These are phyloP conservation scores for Pagetopsis macropterus DNA, from an alignment of 2,797 vertebrate species.

Conservation along the genomic window DNA sequence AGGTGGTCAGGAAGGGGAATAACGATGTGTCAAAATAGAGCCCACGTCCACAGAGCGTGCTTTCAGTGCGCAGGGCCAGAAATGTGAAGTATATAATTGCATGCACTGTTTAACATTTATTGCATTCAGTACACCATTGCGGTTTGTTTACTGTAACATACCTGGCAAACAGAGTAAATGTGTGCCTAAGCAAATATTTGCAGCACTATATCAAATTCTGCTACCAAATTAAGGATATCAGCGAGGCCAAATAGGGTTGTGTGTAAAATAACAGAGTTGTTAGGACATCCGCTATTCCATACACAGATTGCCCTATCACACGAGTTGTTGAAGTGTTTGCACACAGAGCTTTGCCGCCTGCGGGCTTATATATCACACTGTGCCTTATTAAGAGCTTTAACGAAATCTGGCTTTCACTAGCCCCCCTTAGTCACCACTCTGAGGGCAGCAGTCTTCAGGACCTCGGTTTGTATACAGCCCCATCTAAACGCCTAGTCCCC, in stretches of 20 bases:
- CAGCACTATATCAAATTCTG: slow-evolving; percentile 82
- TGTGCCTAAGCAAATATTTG: slow-evolving; percentile 84
- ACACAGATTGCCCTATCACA: slow-evolving; percentile 79
- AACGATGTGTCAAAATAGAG: slow-evolving; percentile 81
- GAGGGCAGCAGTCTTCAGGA: slow-evolving; percentile 67
- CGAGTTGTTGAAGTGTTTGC: slow-evolving; percentile 76
- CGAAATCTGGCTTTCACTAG: slow-evolving; percentile 82
- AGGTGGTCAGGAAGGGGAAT: slow-evolving; percentile 77
- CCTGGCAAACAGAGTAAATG: slow-evolving; percentile 80
- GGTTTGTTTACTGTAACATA: slow-evolving; percentile 83
- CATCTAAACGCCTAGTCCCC: slow-evolving; percentile 59
- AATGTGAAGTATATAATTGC: slow-evolving; percentile 83
- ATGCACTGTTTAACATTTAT: slow-evolving; percentile 83
- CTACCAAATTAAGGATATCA: slow-evolving; percentile 83
- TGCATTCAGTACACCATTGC: slow-evolving; percentile 82
- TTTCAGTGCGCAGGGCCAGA: slow-evolving; percentile 75
- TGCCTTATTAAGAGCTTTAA: slow-evolving; percentile 82
- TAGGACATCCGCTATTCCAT: slow-evolving; percentile 69
- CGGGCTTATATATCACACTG: slow-evolving; percentile 79
- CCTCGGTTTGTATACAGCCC: slow-evolving; percentile 63
- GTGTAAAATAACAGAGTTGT: slow-evolving; percentile 80
- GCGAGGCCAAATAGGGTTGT: slow-evolving; percentile 81
- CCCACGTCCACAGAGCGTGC: slow-evolving; percentile 73
- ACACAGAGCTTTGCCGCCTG: slow-evolving; percentile 78
- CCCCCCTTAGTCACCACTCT: slow-evolving; percentile 64